Percentiles rank a stretch among this genome's conserved stretches.
Conservation (phyloP, 2,888 invertebrate genomes). For the Hedya salicella region DNA sequence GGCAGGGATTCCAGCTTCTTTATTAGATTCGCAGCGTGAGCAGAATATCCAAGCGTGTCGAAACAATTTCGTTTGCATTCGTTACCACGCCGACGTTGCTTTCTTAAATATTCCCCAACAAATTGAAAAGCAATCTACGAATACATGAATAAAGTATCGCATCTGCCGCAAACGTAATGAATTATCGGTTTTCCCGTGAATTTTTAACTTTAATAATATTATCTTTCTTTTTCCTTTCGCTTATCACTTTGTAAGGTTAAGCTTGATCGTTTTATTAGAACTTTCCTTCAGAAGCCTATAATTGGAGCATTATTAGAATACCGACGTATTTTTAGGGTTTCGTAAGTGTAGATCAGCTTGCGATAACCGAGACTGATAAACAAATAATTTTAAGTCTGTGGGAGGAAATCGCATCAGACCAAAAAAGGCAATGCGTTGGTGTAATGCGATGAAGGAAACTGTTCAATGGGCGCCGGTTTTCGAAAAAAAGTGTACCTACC, state of each 20-base stretch:
- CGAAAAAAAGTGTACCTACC: too few relatives aligned
- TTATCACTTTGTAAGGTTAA: background rate
- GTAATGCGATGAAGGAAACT: too few relatives aligned
- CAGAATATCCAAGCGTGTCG: slow-evolving; percentile 33
- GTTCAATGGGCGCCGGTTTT: too few relatives aligned
- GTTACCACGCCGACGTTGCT: slow-evolving; percentile 24
- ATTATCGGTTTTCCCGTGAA: slow-evolving; percentile 5
- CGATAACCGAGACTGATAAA: too few relatives aligned
- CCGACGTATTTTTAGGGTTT: background rate
- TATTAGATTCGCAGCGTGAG: slow-evolving; percentile 40
- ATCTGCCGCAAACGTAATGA: slow-evolving; percentile 16
- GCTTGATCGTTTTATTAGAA: background rate
- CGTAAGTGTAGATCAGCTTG: too few relatives aligned
- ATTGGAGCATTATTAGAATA: background rate
- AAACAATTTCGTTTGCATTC: slow-evolving; percentile 44
- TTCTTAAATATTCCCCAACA: slow-evolving; percentile 34
- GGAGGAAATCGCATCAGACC: too few relatives aligned
- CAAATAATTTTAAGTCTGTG: too few relatives aligned
- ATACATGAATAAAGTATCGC: slow-evolving; percentile 39
- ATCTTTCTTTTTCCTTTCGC: background rate
- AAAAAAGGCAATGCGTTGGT: too few relatives aligned
- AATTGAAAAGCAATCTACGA: slow-evolving; percentile 31
- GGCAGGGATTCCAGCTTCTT: slow-evolving; percentile 36
- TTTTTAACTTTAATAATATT: slow-evolving; percentile 4
- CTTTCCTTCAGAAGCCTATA: background rate